Evolutionary conservation across 2,113 vertebrate species (phyloP).

Genomic region (Epinephelus fuscoguttatus): DNA sequence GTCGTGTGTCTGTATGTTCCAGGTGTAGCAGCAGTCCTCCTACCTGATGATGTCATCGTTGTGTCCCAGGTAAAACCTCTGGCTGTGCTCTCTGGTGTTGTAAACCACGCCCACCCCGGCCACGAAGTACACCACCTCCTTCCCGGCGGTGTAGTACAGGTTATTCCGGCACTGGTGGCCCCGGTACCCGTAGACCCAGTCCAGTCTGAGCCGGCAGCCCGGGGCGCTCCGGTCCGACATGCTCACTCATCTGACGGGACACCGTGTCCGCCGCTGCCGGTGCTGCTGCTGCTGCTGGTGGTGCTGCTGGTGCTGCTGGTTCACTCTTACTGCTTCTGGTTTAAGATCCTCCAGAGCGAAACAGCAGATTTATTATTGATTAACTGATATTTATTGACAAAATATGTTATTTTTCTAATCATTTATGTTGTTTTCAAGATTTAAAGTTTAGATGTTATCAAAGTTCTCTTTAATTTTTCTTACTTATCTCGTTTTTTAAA

Average conservation of each 20-base stretch:
- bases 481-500: too few relatives aligned
- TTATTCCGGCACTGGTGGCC: conserved; percentile 99
- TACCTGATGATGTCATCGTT: conserved; percentile 99
- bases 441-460: too few relatives aligned
- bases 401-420: too few relatives aligned
- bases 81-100: conserved; percentile 96
- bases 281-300: background rate
- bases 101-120: conserved; percentile 97
- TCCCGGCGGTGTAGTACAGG: conserved; percentile 96
- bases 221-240: conserved; percentile 97
- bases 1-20: background rate
- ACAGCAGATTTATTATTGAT: background rate
- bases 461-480: too few relatives aligned
- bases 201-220: conserved; percentile 92
- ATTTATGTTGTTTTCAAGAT: too few relatives aligned
- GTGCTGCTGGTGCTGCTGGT: background rate
- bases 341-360: background rate
- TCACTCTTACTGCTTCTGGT: background rate
- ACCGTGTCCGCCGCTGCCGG: background rate
- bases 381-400: background rate
- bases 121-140: conserved; percentile 98
- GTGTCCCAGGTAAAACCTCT: conserved; percentile 98
- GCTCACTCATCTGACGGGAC: conserved; percentile 61
- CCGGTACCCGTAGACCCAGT: conserved; percentile 97
- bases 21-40: conserved; percentile 52